Evolutionary conservation across 1,140 invertebrate species (phyloP).

Genomic region (Zaprionus inermis): DNA sequence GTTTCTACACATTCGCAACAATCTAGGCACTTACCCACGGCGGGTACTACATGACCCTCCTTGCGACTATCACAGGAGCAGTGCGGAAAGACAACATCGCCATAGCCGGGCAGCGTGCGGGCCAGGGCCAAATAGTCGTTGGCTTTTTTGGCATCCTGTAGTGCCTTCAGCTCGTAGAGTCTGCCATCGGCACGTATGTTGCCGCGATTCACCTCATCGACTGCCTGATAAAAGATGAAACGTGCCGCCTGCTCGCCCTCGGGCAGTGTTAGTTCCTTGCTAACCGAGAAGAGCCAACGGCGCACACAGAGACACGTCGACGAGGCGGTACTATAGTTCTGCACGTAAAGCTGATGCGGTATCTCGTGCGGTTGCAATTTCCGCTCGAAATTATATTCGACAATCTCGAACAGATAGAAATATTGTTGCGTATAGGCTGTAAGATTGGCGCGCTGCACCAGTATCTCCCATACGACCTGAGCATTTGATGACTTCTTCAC

Average conservation of each 20-base stretch:
- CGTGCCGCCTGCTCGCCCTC: slow-evolving; percentile 87
- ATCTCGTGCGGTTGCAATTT: slow-evolving; percentile 97
- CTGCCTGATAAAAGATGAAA: slow-evolving; percentile 93
- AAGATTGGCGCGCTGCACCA: slow-evolving; percentile 94
- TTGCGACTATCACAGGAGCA: slow-evolving; percentile 97
- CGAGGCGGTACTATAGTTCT: slow-evolving; percentile 99
- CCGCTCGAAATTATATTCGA: slow-evolving; percentile 98
- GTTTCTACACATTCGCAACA: not conserved
- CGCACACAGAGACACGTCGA: slow-evolving; percentile 96
- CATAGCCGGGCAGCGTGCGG: slow-evolving; percentile 94
- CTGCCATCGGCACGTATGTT: slow-evolving; percentile 94
- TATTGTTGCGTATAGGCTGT: slow-evolving; percentile 92
- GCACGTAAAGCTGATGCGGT: slow-evolving; percentile 98
- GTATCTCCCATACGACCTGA: slow-evolving; percentile 94
- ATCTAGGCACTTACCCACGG: slow-evolving; percentile 86
- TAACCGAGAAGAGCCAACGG: slow-evolving; percentile 96
- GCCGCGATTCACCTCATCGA: slow-evolving; percentile 97
- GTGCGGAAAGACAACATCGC: slow-evolving; percentile 96
- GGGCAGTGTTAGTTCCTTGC: slow-evolving; percentile 89
- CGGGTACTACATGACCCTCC: slow-evolving; percentile 94
- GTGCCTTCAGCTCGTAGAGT: slow-evolving; percentile 96
- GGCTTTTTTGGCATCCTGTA: slow-evolving; percentile 95
- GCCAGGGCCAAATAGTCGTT: slow-evolving; percentile 95
- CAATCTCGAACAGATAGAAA: slow-evolving; percentile 99
- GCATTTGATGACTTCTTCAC: slow-evolving; percentile 96